Evolutionary conservation across 2,113 vertebrate genomes (phyloP).

Genomic region (Acrocephalus kingi): DNA sequence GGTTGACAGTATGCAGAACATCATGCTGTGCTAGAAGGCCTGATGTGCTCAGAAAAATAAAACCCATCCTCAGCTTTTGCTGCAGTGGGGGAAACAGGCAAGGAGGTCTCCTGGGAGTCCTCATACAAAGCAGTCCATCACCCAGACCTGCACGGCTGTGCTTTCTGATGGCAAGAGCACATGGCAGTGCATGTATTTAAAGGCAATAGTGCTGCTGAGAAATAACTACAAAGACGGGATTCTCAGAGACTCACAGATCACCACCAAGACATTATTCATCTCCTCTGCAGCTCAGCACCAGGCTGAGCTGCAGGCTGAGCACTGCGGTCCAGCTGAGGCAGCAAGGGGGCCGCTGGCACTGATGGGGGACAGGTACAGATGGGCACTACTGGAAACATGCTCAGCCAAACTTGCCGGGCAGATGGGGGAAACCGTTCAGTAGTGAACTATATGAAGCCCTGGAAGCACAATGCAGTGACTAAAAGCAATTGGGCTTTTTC

Average conservation of each 20-base stretch:
- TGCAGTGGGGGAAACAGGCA: background rate
- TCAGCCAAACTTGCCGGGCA: background rate
- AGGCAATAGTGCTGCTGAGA: background rate
- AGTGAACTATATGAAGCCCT: background rate
- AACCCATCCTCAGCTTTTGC: background rate
- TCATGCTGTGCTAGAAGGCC: constrained; percentile 24
- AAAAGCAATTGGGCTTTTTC: background rate
- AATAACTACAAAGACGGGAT: background rate
- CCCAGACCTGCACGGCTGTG: fast-evolving
- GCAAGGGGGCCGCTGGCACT: fast-evolving
- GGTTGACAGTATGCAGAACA: constrained; percentile 52
- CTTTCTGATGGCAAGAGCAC: background rate
- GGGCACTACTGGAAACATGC: background rate
- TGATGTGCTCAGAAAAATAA: constrained; percentile 35
- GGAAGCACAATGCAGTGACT: background rate
- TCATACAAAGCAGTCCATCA: background rate
- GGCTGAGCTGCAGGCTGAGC: background rate
- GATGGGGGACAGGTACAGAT: fast-evolving
- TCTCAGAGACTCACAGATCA: background rate
- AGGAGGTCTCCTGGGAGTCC: background rate
- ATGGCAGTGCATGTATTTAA: background rate
- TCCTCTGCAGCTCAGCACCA: background rate
- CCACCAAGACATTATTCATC: fast-evolving
- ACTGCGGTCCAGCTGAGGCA: background rate
- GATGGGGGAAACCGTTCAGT: fast-evolving